Evolutionary conservation across 1,140 invertebrate genomes (phyloP), one percentile per base, ranked within the genome.

Genomic region (Babylonia areolata): DNA sequence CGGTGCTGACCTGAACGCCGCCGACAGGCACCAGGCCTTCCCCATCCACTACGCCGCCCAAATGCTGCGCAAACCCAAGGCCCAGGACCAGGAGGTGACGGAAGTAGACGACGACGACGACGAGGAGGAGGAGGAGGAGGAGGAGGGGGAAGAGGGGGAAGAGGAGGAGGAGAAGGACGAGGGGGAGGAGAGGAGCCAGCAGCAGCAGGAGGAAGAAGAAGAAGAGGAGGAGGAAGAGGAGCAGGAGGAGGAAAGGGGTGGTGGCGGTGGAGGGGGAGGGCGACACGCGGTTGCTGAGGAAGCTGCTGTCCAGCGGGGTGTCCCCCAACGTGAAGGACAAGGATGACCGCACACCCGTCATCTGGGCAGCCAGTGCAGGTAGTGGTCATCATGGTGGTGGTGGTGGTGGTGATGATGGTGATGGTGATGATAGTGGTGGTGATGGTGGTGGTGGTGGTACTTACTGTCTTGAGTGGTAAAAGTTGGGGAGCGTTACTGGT

Each of bases 1-100:
- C 0, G 97, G 97, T 5, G 98, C 97, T 0, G 96, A 97, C 88
- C 95, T 97, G 23, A 97, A 97, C 0, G 97, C 97, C 0, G 96
- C 97, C 0, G 99, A 99, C 94, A 96, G 98, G 85, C 98, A 99
- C 92, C 97, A 97, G 9, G 99, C 98, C 17, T 98, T 97, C 91
- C 98, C 99, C 0, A 95, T 99, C 37, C 99, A 99, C 94, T 99
- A 99, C 95, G 98, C 98, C 0, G 98, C 98, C 33, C 98, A 99
- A 94, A 98, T 99, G 96, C 98, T 98, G 92, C 31, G 12, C 6
- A 42, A n/a, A 40, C 39, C 84, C 81, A 42, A 64, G 11, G 97
- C 89, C 2, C 79, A 78, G 58, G 86, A 88, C 42, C 3, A 85
- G 86, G 64, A 90, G 88, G n/a, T 87, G 87, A 51, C n/a, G 46